Evolutionary conservation across 2,888 invertebrate genomes (phyloP), one percentile per base, ranked within the genome.

Genomic region (Calameuta pallipes): DNA sequence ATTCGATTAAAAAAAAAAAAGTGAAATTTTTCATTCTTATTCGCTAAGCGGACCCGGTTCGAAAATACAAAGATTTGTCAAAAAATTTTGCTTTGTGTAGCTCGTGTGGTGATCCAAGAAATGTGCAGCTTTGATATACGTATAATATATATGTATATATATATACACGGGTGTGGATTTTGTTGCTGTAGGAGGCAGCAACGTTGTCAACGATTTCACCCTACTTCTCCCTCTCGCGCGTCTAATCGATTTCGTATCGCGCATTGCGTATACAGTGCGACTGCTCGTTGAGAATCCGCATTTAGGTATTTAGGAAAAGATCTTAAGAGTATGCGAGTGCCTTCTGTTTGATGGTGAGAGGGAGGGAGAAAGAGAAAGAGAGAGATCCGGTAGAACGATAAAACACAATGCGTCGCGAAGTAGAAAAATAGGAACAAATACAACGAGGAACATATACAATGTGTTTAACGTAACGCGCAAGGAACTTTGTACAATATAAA

Each of bases 341-440:
- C 6, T 41, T 56, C 6, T 23, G 23, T 23, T 23, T 56, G 56
- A 79, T 31, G 37, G 78, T 69, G 73, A 23, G 73, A 73, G 36
- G 13, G 81, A 30, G 75, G 78, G 82, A 74, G 31, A 15, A 6
- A 41, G 36, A 41, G 12, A 36, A 13, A 37, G 74, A 69, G 12
- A 37, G 35, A 75, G 76, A 69, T 76, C 69, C 34, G 41, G 30
- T 74, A 76, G 31, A 69, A 33, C 71, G 71, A 71, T 74, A 75
- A 70, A 37, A 78, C 30, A 74, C 73, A 75, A 80, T 74, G 75
- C 70, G 71, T 77, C 77, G 37, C 75, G 73, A 80, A 75, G 85
- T 86, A 86, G 84, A 89, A 87, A 87, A 87, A 89, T 89, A 90
- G 89, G 90, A 90, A 90, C 90, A 88, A 89, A 88, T 84, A 84